Evolutionary conservation across 2,113 vertebrate genomes (phyloP).

Genomic region (Origma solitaria): DNA sequence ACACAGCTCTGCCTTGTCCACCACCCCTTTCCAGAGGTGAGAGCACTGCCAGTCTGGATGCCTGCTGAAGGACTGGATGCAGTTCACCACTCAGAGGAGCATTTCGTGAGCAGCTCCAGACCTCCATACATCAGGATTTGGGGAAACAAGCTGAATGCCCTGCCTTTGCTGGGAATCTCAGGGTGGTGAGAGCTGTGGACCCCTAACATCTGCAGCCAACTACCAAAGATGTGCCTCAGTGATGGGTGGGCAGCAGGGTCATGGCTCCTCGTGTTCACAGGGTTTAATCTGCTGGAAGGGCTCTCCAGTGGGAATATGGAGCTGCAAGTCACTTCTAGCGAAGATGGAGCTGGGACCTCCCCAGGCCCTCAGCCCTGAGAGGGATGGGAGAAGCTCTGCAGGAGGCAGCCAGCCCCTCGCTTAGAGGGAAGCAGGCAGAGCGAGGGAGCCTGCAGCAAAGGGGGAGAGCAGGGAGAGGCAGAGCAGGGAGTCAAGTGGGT

Average conservation of each 20-base stretch:
- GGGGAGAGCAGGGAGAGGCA: not conserved
- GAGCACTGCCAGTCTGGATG: not conserved
- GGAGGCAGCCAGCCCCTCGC: not conserved
- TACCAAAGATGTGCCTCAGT: not conserved
- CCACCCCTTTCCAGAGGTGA: not conserved
- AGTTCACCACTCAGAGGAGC: not conserved
- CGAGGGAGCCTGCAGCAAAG: conserved; percentile 2
- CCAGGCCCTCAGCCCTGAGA: not conserved
- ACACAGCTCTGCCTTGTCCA: not conserved
- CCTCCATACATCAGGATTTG: not conserved
- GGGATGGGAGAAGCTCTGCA: not conserved
- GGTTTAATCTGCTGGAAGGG: fast-evolving
- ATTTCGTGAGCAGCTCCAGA: not conserved
- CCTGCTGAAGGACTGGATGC: not conserved
- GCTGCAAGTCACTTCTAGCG: not conserved
- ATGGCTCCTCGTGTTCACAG: fast-evolving
- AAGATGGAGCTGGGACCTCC: not conserved
- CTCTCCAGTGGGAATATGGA: fast-evolving
- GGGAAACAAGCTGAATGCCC: not conserved
- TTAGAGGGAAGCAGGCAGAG: not conserved
- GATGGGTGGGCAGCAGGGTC: fast-evolving
- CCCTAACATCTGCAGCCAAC: not conserved
- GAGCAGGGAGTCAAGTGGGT: not conserved
- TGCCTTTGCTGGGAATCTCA: not conserved
- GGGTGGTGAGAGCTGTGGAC: not conserved